Base-by-base conservation (phyloP, 1,140 invertebrate species). In the Drosophila rhopaloa region DNA sequence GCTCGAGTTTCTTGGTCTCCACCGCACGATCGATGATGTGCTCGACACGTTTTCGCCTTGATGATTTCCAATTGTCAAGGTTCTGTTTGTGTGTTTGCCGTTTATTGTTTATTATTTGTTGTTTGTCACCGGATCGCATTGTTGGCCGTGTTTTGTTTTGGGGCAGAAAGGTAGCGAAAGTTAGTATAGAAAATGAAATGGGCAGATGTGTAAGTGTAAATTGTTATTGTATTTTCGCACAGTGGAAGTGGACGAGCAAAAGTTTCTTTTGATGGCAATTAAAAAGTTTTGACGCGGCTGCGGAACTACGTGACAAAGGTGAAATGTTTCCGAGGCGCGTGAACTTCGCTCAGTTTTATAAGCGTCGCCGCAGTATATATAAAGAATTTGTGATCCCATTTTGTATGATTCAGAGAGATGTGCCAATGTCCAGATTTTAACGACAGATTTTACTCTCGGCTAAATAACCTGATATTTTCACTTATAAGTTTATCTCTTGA, bases 61-160 rank as follows among this genome's bases (percentile, higher is more conserved):
- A 97, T 72, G 96, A 97, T 93, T 98, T 98, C 97, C 97, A 98
- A 93, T 97, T 97, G 93, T 98, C 97, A 93, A 98, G 93, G 93
- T 98, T 98, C 97, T 98, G 93, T 70, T 72, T 66, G 60, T 40
- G 46, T 50, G 24, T 60, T 58, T 48, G 50, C 38, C 66, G 41
- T 44, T 66, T 40, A 46, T 63, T 53, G 32, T 70, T 70, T 48
- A 29, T 68, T 48, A 27, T 70, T 71, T 35, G 46, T 53, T 41
- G 47, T 70, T 72, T 51, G 61, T 59, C 61, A 29, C 47, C 61
- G 38, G 65, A 59, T 53, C 11, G 51, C 51, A 75, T 75, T 63
- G 72, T 65, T 37, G 58, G 44, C 35, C 65, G 60, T 41, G 65
- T 51, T 65, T 68, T 65, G 65, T 68, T 68, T 68, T 51, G 61